Evolutionary conservation across 2,888 invertebrate species (phyloP), one percentile per base, ranked within the genome.

Genomic region (Eurytoma adleriae): DNA sequence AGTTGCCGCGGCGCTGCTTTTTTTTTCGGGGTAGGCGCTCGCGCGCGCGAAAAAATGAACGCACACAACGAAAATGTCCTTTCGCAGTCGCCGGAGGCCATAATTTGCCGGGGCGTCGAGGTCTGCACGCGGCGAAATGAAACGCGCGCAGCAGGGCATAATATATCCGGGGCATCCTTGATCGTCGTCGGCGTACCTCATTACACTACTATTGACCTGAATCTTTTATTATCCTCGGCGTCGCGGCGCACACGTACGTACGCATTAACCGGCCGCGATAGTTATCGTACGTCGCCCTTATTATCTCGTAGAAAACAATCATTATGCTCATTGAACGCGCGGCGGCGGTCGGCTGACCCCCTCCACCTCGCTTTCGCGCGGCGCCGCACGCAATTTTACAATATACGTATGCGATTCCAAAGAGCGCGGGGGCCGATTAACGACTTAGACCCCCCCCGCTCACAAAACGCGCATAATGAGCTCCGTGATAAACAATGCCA

Each of bases 251-350:
- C 83, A 27, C 67, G 62, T 71, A 83, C 81, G 82, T 83, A 84
- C 50, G n/a, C 59, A 75, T 75, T 75, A 79, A 67, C 61, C 50
- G 40, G 52, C 30, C 67, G 77, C 78, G 76, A 82, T 84, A 78
- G 72, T 82, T 80, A 79, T 80, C 78, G 83, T 77, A 71, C 72
- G 74, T 83, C 83, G 82, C 82, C 84, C 87, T 87, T 87, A 88
- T 87, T 88, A 88, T 84, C 84, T 76, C 84, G 78, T 84, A 85
- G 87, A 88, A 88, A 88, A 89, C 88, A 89, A 88, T 88, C 86
- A 88, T 88, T 87, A 87, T 86, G 85, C 83, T 86, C 83, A 89
- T 88, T 89, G 88, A 88, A 61, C 77, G 77, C 40, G 56, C 50
- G n/a, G 68, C 40, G 14, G 18, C 24, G 13, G 56, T 30, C 48